A percentile compares a stretch with the other conserved stretches of the same genome.
These are phyloP conservation scores for Apodemus sylvaticus DNA, from an alignment of 2,113 vertebrate genomes.

Conservation along the genomic window DNA sequence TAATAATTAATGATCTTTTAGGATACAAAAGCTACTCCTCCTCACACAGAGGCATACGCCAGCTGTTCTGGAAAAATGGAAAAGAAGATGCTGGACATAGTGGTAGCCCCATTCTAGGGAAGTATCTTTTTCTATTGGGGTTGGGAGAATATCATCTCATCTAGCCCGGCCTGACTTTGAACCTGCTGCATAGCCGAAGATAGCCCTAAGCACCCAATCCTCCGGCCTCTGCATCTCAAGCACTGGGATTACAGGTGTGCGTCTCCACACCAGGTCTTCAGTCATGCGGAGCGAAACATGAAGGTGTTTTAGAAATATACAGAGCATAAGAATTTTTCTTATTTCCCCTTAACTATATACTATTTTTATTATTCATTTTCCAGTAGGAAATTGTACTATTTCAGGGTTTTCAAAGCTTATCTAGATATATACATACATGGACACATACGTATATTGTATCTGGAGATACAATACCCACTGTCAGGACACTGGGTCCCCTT, in stretches of 20 bases:
- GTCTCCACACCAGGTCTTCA: not conserved
- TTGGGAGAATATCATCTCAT: not conserved
- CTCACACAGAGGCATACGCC: not conserved
- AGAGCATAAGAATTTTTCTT: not conserved
- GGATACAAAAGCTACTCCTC: not conserved
- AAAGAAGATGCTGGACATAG: not conserved
- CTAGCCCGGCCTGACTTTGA: not conserved
- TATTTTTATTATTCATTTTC: not conserved
- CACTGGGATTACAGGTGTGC: not conserved
- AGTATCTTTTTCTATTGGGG: not conserved
- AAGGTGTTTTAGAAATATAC: not conserved
- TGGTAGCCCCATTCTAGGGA: not conserved
- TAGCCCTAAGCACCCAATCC: not conserved
- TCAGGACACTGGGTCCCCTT: not conserved
- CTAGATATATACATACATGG: too few relatives aligned
- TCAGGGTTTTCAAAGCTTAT: not conserved
- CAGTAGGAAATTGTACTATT: not conserved
- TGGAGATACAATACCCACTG: not conserved
- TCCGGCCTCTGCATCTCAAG: not conserved
- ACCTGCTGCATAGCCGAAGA: not conserved
- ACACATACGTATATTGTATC: too few relatives aligned
- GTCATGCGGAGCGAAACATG: not conserved
- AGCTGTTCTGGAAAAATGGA: not conserved
- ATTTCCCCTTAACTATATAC: not conserved
- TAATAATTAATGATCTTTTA: slow-evolving; percentile 41